A percentile compares a stretch with the other conserved stretches of the same genome.
Evolutionary conservation across 2,113 vertebrate species (phyloP).

Genomic region (Perca fluviatilis): DNA sequence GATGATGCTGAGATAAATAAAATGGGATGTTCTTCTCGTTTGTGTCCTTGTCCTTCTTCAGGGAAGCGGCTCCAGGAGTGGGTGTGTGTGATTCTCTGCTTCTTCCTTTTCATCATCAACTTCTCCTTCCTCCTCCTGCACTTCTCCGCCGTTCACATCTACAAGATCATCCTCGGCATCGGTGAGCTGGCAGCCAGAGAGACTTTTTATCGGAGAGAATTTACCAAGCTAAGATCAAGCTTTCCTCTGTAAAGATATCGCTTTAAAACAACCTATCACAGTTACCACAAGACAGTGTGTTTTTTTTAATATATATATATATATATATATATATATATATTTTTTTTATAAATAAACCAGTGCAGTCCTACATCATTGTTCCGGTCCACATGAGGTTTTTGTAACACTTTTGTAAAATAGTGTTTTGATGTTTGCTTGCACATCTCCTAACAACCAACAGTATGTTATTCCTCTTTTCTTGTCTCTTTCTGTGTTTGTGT

Average conservation of each 20-base stretch:
- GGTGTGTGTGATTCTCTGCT: conserved; percentile 79
- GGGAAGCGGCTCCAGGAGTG: conserved; percentile 80
- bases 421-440: conserved; percentile 6
- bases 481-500: conserved; percentile 7
- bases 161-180: conserved; percentile 78
- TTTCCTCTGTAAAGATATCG: background rate
- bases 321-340: no score
- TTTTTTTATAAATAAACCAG: background rate
- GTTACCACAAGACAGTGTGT: background rate
- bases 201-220: background rate
- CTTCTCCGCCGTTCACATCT: conserved; percentile 81
- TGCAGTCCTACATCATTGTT: background rate
- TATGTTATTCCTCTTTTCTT: background rate
- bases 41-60: conserved; percentile 27
- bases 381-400: background rate
- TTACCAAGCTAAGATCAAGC: background rate
- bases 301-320: no score
- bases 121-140: conserved; percentile 77
- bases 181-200: conserved; percentile 56
- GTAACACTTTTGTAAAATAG: background rate
- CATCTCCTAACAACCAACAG: conserved; percentile 4
- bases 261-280: background rate
- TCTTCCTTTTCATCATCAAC: conserved; percentile 80
- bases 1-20: background rate
- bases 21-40: background rate